Evolutionary conservation across 2,113 vertebrate species (phyloP).

Genomic region (Anseranas semipalmata): DNA sequence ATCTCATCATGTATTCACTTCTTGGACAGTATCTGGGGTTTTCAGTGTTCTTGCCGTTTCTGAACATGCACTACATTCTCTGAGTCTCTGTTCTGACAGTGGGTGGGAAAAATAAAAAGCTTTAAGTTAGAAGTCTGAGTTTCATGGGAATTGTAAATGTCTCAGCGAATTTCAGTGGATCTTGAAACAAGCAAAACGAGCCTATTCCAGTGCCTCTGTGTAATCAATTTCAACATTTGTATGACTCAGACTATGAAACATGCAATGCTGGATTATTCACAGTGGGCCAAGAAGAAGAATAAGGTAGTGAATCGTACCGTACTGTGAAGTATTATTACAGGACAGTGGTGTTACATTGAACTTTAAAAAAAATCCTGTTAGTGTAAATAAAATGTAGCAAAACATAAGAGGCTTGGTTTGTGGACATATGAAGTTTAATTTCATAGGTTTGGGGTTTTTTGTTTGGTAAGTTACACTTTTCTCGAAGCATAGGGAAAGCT

Average conservation of each 20-base stretch:
- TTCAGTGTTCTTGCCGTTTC: not conserved
- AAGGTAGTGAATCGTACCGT: not conserved
- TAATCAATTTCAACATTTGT: conserved; percentile 24
- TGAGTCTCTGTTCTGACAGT: not conserved
- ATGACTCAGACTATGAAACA: conserved; percentile 21
- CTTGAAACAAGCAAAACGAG: conserved; percentile 29
- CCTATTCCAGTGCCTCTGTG: not conserved
- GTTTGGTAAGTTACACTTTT: not conserved
- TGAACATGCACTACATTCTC: not conserved
- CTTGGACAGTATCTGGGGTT: not conserved
- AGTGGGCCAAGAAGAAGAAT: not conserved
- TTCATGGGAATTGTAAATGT: conserved; percentile 24
- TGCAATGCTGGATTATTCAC: not conserved
- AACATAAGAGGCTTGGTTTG: not conserved
- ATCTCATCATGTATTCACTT: not conserved
- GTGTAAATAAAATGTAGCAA: not conserved
- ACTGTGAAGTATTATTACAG: not conserved
- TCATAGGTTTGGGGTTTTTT: not conserved
- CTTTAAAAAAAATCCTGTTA: not conserved
- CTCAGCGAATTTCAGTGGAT: conserved; percentile 1
- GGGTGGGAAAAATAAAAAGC: not conserved
- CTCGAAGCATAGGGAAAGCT: not conserved
- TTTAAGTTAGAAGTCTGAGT: not conserved
- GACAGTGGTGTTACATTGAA: not conserved
- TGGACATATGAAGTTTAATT: not conserved